A percentile compares a stretch with the other conserved stretches of the same genome.
Evolutionary conservation across 2,113 vertebrate genomes (phyloP).

Genomic region (Dolichallabes microphthalmus): DNA sequence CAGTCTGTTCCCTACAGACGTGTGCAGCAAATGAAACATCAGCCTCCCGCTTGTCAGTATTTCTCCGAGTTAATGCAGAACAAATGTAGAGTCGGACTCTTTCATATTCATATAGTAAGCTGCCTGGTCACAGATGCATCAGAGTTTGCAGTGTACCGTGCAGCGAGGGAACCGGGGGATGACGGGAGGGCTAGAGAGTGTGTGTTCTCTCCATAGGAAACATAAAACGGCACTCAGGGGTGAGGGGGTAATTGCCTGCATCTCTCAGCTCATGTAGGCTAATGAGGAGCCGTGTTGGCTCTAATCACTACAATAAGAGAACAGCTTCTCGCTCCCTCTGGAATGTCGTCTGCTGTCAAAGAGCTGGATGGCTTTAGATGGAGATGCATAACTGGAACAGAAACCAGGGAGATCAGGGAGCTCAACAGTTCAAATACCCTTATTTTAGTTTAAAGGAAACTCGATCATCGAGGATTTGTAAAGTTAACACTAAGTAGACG

Average conservation of each 20-base stretch:
- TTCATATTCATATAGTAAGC: slow-evolving; percentile 73
- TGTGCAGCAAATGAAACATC: slow-evolving; percentile 52
- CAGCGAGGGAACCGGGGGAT: slow-evolving; percentile 51
- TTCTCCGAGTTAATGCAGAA: slow-evolving; percentile 67
- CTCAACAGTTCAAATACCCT: slow-evolving; percentile 30
- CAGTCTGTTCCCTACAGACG: slow-evolving; percentile 50
- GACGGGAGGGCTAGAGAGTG: slow-evolving; percentile 54
- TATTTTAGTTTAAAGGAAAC: slow-evolving; percentile 45
- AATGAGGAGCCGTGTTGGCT: slow-evolving; percentile 83
- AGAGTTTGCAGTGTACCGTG: slow-evolving; percentile 66
- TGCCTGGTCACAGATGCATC: slow-evolving; percentile 72
- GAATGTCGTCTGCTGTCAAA: slow-evolving; percentile 48
- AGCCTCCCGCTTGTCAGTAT: slow-evolving; percentile 39
- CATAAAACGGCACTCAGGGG: slow-evolving; percentile 83
- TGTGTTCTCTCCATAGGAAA: slow-evolving; percentile 77
- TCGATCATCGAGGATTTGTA: slow-evolving; percentile 31
- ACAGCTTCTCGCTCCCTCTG: slow-evolving; percentile 43
- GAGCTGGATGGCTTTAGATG: slow-evolving; percentile 43
- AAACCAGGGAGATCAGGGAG: slow-evolving; percentile 25
- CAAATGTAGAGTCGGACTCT: slow-evolving; percentile 64
- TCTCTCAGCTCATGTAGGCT: slow-evolving; percentile 81
- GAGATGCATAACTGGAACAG: slow-evolving; percentile 34
- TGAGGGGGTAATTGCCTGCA: slow-evolving; percentile 74
- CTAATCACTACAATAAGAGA: slow-evolving; percentile 72
- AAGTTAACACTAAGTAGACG: slow-evolving; percentile 25